A percentile compares a stretch with the other conserved stretches of the same genome.
These are phyloP conservation scores for Drosophila multiciliata DNA, from an alignment of 2,888 invertebrate species.

Conservation along the genomic window DNA sequence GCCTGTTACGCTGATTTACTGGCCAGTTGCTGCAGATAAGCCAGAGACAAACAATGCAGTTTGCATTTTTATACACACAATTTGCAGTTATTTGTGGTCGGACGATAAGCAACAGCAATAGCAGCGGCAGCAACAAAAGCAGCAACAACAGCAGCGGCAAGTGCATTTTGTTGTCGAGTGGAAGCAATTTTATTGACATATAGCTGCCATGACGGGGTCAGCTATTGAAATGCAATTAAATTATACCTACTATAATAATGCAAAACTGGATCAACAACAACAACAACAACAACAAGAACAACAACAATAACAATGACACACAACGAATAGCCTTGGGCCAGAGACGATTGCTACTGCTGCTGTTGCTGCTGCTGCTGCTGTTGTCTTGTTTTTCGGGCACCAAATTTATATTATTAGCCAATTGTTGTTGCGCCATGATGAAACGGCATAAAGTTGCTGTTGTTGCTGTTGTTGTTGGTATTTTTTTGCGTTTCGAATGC, in stretches of 20 bases:
- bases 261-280: conserved; percentile 54
- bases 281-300: conserved; percentile 15
- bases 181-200: conserved; percentile 67
- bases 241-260: conserved; percentile 59
- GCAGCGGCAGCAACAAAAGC: conserved; percentile 33
- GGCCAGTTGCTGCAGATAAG: conserved; percentile 70
- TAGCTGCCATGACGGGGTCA: conserved; percentile 71
- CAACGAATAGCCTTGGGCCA: conserved; percentile 47
- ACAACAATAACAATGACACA: not conserved
- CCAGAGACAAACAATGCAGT: conserved; percentile 72
- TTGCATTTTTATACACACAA: conserved; percentile 72
- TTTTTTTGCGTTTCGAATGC: conserved; percentile 73
- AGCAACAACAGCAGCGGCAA: conserved; percentile 36
- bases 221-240: conserved; percentile 79
- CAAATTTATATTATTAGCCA: conserved; percentile 76
- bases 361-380: conserved; percentile 28
- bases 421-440: conserved; percentile 70
- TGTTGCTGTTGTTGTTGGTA: conserved; percentile 39
- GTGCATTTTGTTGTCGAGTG: conserved; percentile 59
- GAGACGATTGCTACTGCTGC: conserved; percentile 45
- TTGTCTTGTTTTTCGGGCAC: conserved; percentile 52
- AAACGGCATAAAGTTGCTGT: conserved; percentile 60
- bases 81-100: conserved; percentile 79
- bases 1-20: conserved; percentile 74
- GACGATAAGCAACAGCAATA: conserved; percentile 58